Base-by-base conservation (phyloP, 1,140 invertebrate species). In the Lepidotrigona ventralis region DNA sequence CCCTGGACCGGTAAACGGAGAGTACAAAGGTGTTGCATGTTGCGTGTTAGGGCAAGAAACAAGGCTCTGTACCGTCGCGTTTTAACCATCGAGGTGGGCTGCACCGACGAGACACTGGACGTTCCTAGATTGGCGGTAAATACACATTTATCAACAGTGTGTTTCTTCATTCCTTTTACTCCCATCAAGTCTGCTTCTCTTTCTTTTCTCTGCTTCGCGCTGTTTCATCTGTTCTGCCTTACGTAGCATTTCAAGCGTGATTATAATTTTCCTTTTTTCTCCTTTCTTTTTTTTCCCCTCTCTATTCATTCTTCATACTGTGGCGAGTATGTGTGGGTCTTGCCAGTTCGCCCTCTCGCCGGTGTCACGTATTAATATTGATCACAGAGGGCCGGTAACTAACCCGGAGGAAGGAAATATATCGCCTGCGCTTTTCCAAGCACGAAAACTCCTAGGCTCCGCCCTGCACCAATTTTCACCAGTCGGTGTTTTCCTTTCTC, bases 121-220 rank as follows among this genome's bases (percentile, higher is more conserved):
- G 73, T 87, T 19, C 80, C 80, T 83, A 79, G 74, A 81, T 74
- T 85, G 85, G 83, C 83, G 87, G 88, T 88, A 79, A 88, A 84
- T 88, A 83, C 60, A 76, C 64, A 72, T 64, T 83, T 79, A 82
- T 83, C 58, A 56, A 75, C 26, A 73, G 17, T n/a, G 5, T 64
- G 46, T 68, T n/a, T 83, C 39, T 75, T 33, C n/a, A n/a, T n/a
- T 53, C 11, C 39, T 75, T 23, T 68, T 58, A 29, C 6, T 68
- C 78, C n/a, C 54, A 46, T 70, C 58, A n/a, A 72, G 19, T 53
- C 46, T 64, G 14, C 23, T 60, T 83, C 39, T 51, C n/a, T 21
- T 29, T 33, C 21, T 39, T 23, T 53, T n/a, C n/a, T n/a, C n/a
- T 46, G 21, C 26, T 23, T 9, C 29, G 29, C 29, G 17, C 2